A percentile compares a stretch with the other conserved stretches of the same genome.
These are phyloP conservation scores for Pipistrellus nathusii DNA, from an alignment of 2,797 vertebrate genomes.

Conservation along the genomic window DNA sequence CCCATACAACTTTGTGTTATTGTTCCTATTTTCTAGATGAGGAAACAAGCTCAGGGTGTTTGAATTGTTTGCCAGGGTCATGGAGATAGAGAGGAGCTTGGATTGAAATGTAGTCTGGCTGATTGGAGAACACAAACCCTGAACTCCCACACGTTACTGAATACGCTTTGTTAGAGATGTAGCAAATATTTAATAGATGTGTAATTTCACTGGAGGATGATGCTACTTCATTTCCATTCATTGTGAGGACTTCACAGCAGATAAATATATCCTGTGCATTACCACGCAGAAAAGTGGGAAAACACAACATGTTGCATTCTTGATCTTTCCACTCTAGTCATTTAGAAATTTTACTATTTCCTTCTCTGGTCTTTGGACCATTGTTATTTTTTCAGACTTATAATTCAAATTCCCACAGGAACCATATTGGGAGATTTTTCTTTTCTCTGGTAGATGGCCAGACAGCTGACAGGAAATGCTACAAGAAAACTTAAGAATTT, in stretches of 20 bases:
- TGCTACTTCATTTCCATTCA: neutral
- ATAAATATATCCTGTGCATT: neutral
- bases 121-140: neutral
- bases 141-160: neutral
- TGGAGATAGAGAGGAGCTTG: neutral
- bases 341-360: constrained; percentile 76
- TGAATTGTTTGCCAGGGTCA: neutral
- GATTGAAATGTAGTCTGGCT: neutral
- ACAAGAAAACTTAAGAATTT: constrained; percentile 64
- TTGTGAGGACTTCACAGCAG: neutral
- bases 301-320: constrained; percentile 19
- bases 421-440: constrained; percentile 55
- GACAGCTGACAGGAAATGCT: constrained; percentile 78
- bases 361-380: constrained; percentile 52
- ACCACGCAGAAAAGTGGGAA: constrained; percentile 43
- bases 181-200: neutral
- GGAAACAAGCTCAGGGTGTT: neutral
- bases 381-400: constrained; percentile 72
- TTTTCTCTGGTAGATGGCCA: constrained; percentile 67
- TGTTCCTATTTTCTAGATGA: neutral
- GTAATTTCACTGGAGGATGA: neutral
- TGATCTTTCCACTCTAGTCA: constrained; percentile 47
- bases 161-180: neutral
- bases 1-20: neutral
- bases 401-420: constrained; percentile 70